Conservation (phyloP, 1,140 invertebrate species). For the Cylas formicarius region DNA sequence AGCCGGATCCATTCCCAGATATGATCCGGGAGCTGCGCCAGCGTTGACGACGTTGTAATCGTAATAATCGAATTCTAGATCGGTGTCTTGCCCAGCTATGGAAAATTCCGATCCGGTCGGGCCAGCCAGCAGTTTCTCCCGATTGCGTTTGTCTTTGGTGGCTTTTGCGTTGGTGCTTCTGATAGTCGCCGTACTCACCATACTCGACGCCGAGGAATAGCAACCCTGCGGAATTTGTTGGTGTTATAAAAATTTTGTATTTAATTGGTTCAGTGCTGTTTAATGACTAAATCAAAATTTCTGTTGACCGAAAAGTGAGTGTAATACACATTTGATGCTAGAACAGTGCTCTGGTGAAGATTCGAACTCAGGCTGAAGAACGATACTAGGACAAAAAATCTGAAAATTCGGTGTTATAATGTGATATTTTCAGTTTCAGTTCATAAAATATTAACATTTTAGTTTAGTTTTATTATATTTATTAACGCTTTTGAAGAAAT, state of each 20-base stretch:
- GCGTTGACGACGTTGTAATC: conserved; percentile 79
- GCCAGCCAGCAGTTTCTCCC: conserved; percentile 56
- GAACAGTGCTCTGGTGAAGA: conserved; percentile 32
- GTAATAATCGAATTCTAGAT: conserved; percentile 80
- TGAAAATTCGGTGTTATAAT: too few relatives aligned
- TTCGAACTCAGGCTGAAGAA: too few relatives aligned
- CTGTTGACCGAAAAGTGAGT: conserved; percentile 21
- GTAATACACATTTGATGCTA: conserved; percentile 18
- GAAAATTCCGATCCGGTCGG: conserved; percentile 67
- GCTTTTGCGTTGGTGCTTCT: conserved; percentile 61
- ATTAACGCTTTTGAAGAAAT: too few relatives aligned
- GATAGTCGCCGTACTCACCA: conserved; percentile 55
- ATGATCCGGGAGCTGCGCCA: conserved; percentile 69
- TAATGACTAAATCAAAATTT: too few relatives aligned
- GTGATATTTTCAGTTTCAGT: too few relatives aligned
- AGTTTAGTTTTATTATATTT: too few relatives aligned
- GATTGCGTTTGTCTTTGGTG: conserved; percentile 68
- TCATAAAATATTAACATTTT: too few relatives aligned
- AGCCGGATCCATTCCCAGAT: conserved; percentile 72
- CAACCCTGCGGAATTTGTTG: conserved; percentile 64
- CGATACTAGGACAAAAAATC: too few relatives aligned
- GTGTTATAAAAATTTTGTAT: too few relatives aligned
- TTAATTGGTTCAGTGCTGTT: too few relatives aligned
- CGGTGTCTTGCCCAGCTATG: conserved; percentile 60
- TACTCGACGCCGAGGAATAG: conserved; percentile 56